Conservation (phyloP, 2,888 invertebrate genomes). For the Apantesis nais region DNA sequence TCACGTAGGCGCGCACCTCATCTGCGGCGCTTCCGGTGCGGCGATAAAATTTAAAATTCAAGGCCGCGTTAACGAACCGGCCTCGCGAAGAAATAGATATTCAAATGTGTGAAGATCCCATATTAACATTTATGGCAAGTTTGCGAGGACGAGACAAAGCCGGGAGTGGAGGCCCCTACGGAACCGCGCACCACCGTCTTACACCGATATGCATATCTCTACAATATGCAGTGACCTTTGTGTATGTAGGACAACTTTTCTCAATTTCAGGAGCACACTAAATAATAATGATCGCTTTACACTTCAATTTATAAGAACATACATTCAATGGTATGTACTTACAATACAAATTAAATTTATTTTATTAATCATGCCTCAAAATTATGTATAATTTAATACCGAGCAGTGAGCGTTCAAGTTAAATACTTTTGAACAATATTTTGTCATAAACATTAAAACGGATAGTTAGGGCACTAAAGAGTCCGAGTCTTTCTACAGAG, state of each 20-base stretch:
- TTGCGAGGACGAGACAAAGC: conserved; percentile 84
- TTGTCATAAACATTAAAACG: background rate
- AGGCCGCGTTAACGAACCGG: conserved; percentile 86
- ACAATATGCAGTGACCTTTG: conserved; percentile 59
- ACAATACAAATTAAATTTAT: background rate
- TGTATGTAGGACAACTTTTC: conserved; percentile 41
- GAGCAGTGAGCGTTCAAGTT: background rate
- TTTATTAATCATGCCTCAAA: background rate
- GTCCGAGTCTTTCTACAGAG: too few relatives aligned
- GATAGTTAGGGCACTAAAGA: too few relatives aligned
- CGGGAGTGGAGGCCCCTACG: conserved; percentile 63
- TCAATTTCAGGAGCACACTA: conserved; percentile 26
- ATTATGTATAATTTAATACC: background rate
- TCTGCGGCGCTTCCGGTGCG: conserved; percentile 79
- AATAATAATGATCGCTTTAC: background rate
- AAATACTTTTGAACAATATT: background rate
- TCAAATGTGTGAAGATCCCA: conserved; percentile 85
- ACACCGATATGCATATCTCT: conserved; percentile 53
- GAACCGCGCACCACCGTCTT: conserved; percentile 45
- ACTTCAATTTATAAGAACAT: background rate
- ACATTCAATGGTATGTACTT: too few relatives aligned
- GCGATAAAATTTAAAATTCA: conserved; percentile 86
- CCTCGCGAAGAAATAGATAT: conserved; percentile 86
- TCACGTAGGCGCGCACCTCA: conserved; percentile 84
- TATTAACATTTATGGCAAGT: conserved; percentile 86